Evolutionary conservation across 2,797 vertebrate species (phyloP).

Genomic region (Loris lydekkerianus): DNA sequence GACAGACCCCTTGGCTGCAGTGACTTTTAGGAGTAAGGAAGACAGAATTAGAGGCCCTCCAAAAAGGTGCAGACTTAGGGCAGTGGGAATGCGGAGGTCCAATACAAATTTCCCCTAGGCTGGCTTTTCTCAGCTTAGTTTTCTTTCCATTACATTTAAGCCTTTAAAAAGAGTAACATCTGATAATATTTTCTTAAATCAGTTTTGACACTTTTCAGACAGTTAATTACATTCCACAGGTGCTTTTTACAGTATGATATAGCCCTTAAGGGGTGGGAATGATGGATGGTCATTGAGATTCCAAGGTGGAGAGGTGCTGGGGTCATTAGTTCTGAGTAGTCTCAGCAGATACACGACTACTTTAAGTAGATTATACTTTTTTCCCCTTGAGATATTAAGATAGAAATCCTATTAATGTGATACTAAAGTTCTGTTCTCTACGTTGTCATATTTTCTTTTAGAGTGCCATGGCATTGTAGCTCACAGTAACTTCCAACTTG

Average conservation of each 20-base stretch:
- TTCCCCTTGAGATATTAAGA: not conserved
- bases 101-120: not conserved
- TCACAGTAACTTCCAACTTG: too few relatives aligned
- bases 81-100: not conserved
- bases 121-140: not conserved
- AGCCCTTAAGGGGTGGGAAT: not conserved
- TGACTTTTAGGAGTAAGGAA: conserved; percentile 45
- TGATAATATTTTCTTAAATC: conserved; percentile 62
- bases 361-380: not conserved
- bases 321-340: conserved; percentile 43
- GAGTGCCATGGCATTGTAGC: too few relatives aligned
- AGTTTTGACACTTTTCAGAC: conserved; percentile 54
- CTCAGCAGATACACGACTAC: not conserved
- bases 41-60: conserved; percentile 44
- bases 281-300: conserved; percentile 33
- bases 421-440: conserved; percentile 3
- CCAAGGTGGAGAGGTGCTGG: not conserved
- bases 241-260: conserved; percentile 44
- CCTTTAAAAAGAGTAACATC: conserved; percentile 28
- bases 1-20: not conserved
- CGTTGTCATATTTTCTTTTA: not conserved
- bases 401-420: conserved; percentile 1
- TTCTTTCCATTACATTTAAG: conserved; percentile 2
- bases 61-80: not conserved
- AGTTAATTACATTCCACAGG: conserved; percentile 65